Conservation (phyloP, 2,797 vertebrate genomes). For the Ataeniobius toweri region DNA sequence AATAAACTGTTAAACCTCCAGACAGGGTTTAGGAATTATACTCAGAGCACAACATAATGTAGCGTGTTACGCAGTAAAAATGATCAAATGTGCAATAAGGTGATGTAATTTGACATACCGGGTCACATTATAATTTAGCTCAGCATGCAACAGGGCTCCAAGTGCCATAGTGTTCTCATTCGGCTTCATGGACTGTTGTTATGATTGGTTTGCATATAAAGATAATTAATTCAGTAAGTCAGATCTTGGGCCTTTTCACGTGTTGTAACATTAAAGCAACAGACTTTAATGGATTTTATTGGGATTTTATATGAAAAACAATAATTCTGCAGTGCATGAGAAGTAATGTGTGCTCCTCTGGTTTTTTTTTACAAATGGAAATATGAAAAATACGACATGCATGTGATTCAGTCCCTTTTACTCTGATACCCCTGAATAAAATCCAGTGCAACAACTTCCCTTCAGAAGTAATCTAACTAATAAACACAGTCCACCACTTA, state of each 20-base stretch:
- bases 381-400: neutral
- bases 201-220: constrained; percentile 50
- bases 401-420: neutral
- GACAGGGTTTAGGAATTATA: constrained; percentile 38
- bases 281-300: neutral
- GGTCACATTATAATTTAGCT: constrained; percentile 50
- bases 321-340: neutral
- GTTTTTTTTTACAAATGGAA: neutral
- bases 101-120: constrained; percentile 41
- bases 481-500: neutral
- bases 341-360: neutral
- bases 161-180: constrained; percentile 54
- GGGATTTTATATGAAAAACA: neutral
- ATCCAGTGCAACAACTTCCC: neutral
- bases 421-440: neutral
- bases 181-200: constrained; percentile 37
- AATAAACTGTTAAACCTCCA: constrained; percentile 66
- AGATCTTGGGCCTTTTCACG: constrained; percentile 3
- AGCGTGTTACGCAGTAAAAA: constrained; percentile 38
- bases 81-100: constrained; percentile 35
- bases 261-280: neutral
- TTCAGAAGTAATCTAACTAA: neutral
- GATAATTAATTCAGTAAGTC: constrained; percentile 55
- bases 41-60: constrained; percentile 38
- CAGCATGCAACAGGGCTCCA: neutral